Evolutionary conservation across 2,888 invertebrate species (phyloP).

Genomic region (Nebria salina): DNA sequence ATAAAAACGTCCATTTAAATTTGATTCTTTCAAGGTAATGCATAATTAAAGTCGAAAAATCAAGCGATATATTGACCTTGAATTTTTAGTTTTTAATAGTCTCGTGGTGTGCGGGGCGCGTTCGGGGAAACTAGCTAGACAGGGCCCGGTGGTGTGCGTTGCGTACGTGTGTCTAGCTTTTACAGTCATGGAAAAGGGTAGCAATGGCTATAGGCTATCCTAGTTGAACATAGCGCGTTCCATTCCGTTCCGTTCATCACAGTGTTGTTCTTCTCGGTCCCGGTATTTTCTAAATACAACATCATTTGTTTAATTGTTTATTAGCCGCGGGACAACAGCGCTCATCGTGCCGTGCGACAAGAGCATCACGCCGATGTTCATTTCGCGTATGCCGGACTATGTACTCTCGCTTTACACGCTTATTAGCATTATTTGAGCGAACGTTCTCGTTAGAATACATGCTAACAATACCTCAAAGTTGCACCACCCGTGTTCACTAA

Average conservation of each 20-base stretch:
- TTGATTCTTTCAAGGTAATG: constrained; percentile 47
- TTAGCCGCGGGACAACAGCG: no score
- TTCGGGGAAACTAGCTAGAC: constrained; percentile 44
- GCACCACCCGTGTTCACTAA: neutral
- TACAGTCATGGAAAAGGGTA: constrained; percentile 38
- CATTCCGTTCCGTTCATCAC: neutral
- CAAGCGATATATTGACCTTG: constrained; percentile 46
- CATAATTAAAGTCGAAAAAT: constrained; percentile 46
- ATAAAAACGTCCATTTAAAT: constrained; percentile 46
- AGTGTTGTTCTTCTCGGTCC: neutral
- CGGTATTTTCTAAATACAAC: neutral
- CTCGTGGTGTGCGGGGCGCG: constrained; percentile 37
- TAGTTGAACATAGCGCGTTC: neutral
- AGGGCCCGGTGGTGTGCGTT: constrained; percentile 37
- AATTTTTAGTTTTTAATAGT: constrained; percentile 46
- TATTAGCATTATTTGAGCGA: no score
- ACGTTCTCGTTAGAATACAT: no score
- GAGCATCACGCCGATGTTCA: no score
- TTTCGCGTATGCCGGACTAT: neutral
- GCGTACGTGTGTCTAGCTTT: constrained; percentile 37
- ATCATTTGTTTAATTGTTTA: neutral
- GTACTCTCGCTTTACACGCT: neutral
- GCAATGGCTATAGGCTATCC: neutral
- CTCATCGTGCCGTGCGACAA: no score
- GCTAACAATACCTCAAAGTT: neutral